Conservation (phyloP, 2,888 invertebrate genomes). For the Noctua fimbriata region DNA sequence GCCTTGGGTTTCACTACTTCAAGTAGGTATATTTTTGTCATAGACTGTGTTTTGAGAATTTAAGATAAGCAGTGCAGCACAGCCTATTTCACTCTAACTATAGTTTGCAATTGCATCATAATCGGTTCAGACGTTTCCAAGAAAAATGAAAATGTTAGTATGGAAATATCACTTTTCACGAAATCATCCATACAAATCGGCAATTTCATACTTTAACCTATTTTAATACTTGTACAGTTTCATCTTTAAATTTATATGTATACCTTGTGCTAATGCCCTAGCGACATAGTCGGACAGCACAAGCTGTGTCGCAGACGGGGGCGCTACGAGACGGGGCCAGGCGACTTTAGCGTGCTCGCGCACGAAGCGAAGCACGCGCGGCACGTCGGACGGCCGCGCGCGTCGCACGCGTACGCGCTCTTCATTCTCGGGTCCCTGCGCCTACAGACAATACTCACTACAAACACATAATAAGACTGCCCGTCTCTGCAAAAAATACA, state of each 20-base stretch:
- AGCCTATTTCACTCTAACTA: no score
- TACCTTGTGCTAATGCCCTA: slow-evolving; percentile 84
- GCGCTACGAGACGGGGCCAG: slow-evolving; percentile 79
- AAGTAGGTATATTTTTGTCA: no score
- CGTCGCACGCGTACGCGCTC: slow-evolving; percentile 82
- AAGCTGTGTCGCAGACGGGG: slow-evolving; percentile 72
- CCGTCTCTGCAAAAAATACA: not conserved
- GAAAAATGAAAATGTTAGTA: no score
- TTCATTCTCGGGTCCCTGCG: slow-evolving; percentile 80
- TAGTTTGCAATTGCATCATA: no score
- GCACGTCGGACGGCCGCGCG: slow-evolving; percentile 81
- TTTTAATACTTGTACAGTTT: not conserved
- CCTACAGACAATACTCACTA: slow-evolving; percentile 63
- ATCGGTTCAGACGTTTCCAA: no score
- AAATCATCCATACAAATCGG: no score
- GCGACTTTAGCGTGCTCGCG: slow-evolving; percentile 78
- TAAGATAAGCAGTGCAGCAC: no score
- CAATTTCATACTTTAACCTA: no score
- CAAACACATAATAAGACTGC: slow-evolving; percentile 2
- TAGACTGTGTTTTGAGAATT: no score
- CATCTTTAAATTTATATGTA: not conserved
- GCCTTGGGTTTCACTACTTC: no score
- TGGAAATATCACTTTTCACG: no score
- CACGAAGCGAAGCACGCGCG: slow-evolving; percentile 83
- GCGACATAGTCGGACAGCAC: slow-evolving; percentile 83